Conservation (phyloP, 2,113 vertebrate genomes). For the Mustela lutreola region DNA sequence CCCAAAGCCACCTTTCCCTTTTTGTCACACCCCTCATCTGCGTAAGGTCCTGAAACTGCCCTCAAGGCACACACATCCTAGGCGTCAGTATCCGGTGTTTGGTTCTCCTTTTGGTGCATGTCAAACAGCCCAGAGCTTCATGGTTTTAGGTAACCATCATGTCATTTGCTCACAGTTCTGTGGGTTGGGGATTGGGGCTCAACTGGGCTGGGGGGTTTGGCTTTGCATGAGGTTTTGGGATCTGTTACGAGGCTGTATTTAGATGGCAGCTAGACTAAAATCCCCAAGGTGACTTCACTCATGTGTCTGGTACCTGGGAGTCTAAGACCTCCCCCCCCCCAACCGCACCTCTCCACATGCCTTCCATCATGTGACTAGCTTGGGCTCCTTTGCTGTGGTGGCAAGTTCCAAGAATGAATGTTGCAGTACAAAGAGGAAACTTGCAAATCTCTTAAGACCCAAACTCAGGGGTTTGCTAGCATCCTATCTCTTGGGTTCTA, state of each 20-base stretch:
- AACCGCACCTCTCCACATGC: not conserved
- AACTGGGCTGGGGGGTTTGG: not conserved
- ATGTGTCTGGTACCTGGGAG: not conserved
- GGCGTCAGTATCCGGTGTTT: rapidly evolving
- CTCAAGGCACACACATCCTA: not conserved
- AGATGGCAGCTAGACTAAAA: not conserved
- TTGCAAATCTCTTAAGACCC: not conserved
- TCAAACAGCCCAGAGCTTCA: not conserved
- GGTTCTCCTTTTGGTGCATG: not conserved
- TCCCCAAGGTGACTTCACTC: not conserved
- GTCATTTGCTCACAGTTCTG: not conserved
- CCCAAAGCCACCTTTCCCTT: not conserved
- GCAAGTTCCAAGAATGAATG: not conserved
- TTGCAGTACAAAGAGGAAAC: not conserved
- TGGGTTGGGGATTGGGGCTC: rapidly evolving
- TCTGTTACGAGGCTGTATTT: not conserved
- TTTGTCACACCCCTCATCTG: not conserved
- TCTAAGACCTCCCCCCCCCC: not conserved
- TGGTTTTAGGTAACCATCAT: not conserved
- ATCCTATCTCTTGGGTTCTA: not conserved
- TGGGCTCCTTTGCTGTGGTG: rapidly evolving
- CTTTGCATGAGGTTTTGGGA: rapidly evolving
- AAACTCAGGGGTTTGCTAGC: not conserved
- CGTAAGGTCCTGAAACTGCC: not conserved
- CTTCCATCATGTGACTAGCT: not conserved